phyloP scores from a whole-genome alignment of 2,888 invertebrate species.

The Rhabditoides inermis region DNA sequence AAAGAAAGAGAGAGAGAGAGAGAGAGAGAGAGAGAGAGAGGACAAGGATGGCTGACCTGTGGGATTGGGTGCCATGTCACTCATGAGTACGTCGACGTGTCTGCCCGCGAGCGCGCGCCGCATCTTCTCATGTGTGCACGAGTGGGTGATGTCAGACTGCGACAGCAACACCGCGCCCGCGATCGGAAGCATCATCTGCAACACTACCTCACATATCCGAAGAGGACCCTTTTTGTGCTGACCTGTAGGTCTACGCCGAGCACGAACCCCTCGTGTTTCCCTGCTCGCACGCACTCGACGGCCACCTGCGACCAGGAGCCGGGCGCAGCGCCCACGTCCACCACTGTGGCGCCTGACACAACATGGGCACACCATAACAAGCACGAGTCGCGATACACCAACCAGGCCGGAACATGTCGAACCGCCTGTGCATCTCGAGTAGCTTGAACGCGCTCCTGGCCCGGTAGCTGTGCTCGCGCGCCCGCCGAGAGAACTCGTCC shows the following conservation, averaged over 20 bases:
- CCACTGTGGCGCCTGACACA: conserved; percentile 21
- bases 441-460: conserved; percentile 51
- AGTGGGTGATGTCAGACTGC: conserved; percentile 34
- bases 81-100: conserved; percentile 41
- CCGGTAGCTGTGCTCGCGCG: conserved; percentile 40
- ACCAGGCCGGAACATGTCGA: conserved; percentile 31
- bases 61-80: conserved; percentile 52
- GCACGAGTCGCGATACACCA: not conserved
- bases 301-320: conserved; percentile 51
- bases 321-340: conserved; percentile 48
- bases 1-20: not conserved
- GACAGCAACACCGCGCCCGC: conserved; percentile 40
- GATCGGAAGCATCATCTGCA: conserved; percentile 40
- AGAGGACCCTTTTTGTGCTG: not conserved
- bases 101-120: conserved; percentile 21
- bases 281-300: conserved; percentile 11
- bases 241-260: conserved; percentile 46
- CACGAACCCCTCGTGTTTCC: conserved; percentile 23
- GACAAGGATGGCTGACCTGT: conserved; percentile 25
- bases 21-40: not conserved
- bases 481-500: conserved; percentile 35
- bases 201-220: not conserved
- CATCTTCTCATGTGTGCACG: conserved; percentile 25
- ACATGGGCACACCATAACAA: not conserved
- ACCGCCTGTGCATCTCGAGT: conserved; percentile 46